Conservation (phyloP, 2,888 invertebrate species). For the Athrips mouffetella region DNA sequence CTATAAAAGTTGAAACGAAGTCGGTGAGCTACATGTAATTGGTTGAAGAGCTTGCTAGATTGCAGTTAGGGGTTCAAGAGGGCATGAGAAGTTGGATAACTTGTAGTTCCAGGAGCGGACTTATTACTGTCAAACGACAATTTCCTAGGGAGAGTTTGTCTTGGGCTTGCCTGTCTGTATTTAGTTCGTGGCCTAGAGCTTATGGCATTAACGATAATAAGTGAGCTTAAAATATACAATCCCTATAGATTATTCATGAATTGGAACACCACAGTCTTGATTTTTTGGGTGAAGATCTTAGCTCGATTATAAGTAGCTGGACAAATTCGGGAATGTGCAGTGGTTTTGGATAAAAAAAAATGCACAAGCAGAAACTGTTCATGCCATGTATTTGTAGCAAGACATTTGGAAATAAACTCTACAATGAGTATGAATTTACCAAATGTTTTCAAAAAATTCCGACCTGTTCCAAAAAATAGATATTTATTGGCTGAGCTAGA, state of each 20-base stretch:
- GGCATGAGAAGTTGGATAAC: conserved; percentile 50
- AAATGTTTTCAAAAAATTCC: no score
- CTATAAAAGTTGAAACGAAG: not conserved
- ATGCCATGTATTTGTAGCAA: no score
- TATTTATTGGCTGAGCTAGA: no score
- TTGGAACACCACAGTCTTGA: not conserved
- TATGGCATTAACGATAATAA: not conserved
- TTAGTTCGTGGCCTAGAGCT: not conserved
- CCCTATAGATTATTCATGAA: no score
- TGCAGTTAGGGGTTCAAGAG: conserved; percentile 64
- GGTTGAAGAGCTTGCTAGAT: conserved; percentile 48
- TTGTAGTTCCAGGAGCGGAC: conserved; percentile 40
- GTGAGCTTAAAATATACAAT: not conserved
- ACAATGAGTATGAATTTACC: no score
- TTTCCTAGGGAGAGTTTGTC: conserved; percentile 30
- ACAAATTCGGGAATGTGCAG: no score
- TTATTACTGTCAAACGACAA: conserved; percentile 61
- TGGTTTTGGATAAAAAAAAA: no score
- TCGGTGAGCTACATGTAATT: conserved; percentile 40
- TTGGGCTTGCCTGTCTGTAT: not conserved
- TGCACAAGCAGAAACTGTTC: no score
- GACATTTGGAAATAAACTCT: no score
- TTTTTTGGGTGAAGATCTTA: no score
- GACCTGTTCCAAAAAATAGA: no score
- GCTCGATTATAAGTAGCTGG: no score